Evolutionary conservation across 2,113 vertebrate genomes (phyloP).

Genomic region (Plecturocebus donacophilus): DNA sequence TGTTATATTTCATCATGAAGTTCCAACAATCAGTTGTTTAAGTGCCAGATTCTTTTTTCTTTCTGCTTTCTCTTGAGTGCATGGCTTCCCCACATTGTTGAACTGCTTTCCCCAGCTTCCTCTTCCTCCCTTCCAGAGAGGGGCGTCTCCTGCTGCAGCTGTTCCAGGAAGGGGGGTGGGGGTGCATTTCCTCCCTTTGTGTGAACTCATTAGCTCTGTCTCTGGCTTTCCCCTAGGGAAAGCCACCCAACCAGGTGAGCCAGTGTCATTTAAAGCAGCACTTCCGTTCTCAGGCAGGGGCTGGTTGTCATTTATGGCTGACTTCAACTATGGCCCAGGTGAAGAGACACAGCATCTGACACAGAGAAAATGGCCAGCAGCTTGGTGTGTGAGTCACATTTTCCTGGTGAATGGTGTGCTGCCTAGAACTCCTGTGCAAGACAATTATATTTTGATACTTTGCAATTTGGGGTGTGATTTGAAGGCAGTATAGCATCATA

Average conservation of each 20-base stretch:
- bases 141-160: conserved; percentile 50
- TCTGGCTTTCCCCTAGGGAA: conserved; percentile 18
- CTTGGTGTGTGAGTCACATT: neutral
- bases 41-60: neutral
- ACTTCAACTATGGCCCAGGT: neutral
- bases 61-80: neutral
- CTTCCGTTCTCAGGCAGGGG: conserved; percentile 47
- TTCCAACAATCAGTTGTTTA: neutral
- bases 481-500: neutral
- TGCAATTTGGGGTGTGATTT: neutral
- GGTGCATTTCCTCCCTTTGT: conserved; percentile 70
- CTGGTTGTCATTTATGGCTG: neutral
- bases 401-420: neutral
- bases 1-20: neutral
- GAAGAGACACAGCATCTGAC: neutral
- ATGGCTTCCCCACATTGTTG: neutral
- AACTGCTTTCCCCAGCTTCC: conserved; percentile 39
- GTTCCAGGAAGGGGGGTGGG: neutral
- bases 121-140: conserved; percentile 45
- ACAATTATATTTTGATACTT: neutral
- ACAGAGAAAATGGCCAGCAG: neutral
- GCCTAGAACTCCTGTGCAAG: neutral
- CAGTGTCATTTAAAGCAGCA: neutral
- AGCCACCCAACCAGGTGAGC: neutral
- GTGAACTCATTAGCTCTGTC: neutral